Base-by-base conservation (phyloP, 2,888 invertebrate species). In the Ariolimax columbianus region DNA sequence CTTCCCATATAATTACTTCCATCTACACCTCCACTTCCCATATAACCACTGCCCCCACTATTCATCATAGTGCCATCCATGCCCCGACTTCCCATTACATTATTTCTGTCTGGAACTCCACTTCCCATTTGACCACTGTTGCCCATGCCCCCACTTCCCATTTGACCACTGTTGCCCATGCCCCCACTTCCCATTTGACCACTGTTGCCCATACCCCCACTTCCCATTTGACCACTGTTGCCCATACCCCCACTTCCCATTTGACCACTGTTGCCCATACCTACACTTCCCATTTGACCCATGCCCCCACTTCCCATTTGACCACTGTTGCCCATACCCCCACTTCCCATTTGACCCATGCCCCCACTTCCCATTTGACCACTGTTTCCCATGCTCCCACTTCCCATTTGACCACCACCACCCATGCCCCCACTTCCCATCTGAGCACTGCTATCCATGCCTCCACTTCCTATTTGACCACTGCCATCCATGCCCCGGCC, bases 161-260 rank as follows among this genome's bases (percentile, higher is more conserved):
- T 55, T 23, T 14, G 7, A 19, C 55, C 55, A 55, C 55, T 23
- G 23, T 23, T 17, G 3, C 55, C 55, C 55, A 55, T 55, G 3
- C 3, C 2, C 17, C 55, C 17, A 55, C 55, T 23, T 23, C 14
- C 47, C 47, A 47, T 55, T 23, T 23, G 17, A 23, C 55, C 59
- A n/a, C 59, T n/a, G 3, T 36, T 63, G 72, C 83, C 83, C 70
- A 51, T 33, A 19, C 23, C 19, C 17, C 59, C 59, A 63, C 70
- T 26, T 40, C 4, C 70, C 38, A n/a, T 9, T 23, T 23, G 17
- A 19, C 55, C 17, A 55, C 55, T 23, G 23, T 23, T 55, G 7
- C 47, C 47, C 47, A 47, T 47, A 11, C 17, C 9, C 7, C 47
- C 47, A 47, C 47, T 17, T 11, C 47, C 47, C 47, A 47, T 47